Percentiles rank a stretch among this genome's conserved stretches.
Conservation (phyloP, 2,797 vertebrate genomes). For the Megaceryle alcyon region DNA sequence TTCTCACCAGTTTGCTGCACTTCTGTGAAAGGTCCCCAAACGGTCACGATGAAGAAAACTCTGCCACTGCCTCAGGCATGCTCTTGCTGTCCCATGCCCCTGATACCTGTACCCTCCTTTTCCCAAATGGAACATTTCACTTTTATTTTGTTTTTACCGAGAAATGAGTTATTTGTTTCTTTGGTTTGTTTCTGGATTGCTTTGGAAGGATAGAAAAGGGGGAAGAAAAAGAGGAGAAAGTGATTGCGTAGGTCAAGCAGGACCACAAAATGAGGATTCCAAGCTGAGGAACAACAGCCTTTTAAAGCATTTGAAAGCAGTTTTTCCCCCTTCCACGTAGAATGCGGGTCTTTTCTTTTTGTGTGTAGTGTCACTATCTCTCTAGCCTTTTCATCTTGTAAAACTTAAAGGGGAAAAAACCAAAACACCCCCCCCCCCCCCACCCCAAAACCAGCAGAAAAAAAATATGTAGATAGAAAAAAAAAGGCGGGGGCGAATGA, state of each 20-base stretch:
- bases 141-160: slow-evolving; percentile 56
- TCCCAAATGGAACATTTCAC: slow-evolving; percentile 52
- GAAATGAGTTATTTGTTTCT: slow-evolving; percentile 38
- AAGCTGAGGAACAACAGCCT: background rate
- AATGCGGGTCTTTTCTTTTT: background rate
- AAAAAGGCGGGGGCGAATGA: too few relatives aligned
- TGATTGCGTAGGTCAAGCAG: background rate
- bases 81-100: slow-evolving; percentile 53
- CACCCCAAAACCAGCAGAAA: too few relatives aligned
- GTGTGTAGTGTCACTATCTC: background rate
- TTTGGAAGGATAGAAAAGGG: slow-evolving; percentile 15
- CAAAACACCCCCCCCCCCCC: too few relatives aligned
- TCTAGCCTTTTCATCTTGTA: background rate
- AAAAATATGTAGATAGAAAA: too few relatives aligned
- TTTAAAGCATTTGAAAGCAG: background rate
- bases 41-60: slow-evolving; percentile 37
- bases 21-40: slow-evolving; percentile 1
- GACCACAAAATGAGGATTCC: background rate
- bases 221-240: slow-evolving; percentile 28
- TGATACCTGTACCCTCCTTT: slow-evolving; percentile 44
- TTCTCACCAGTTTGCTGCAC: slow-evolving; percentile 38
- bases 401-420: background rate
- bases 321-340: background rate
- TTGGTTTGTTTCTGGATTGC: slow-evolving; percentile 38
- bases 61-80: slow-evolving; percentile 69